These are phyloP conservation scores for Tetranychus cinnabarinus DNA, from an alignment of 1,140 invertebrate genomes.

Conservation along the genomic window DNA sequence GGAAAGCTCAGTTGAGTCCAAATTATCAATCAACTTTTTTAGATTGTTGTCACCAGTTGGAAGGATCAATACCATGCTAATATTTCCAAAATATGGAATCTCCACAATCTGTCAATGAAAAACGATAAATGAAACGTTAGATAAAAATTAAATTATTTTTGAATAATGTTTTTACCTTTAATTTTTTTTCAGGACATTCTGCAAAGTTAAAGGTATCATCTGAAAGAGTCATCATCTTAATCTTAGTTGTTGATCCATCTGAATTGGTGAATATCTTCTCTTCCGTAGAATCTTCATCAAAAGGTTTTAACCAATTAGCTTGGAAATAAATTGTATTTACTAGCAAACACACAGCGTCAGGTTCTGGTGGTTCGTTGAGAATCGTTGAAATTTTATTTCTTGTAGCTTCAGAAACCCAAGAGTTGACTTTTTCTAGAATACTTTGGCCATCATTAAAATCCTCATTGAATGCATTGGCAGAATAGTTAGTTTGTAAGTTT, in stretches of 20 bases:
- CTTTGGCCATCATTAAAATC: neutral
- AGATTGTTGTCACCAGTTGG: too few species aligned
- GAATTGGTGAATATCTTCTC: neutral
- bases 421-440: neutral
- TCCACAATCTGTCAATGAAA: too few species aligned
- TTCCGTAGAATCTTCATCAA: neutral
- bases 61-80: too few species aligned
- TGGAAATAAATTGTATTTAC: neutral
- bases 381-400: neutral
- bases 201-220: neutral
- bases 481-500: neutral
- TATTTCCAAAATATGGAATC: too few species aligned
- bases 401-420: neutral
- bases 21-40: too few species aligned
- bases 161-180: neutral
- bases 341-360: neutral
- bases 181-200: neutral
- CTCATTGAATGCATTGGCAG: neutral
- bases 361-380: neutral
- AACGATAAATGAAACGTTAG: conserved; percentile 23
- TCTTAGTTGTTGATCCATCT: neutral
- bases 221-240: neutral
- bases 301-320: neutral
- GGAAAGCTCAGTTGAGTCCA: too few species aligned
- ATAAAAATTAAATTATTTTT: too few species aligned